Evolutionary conservation across 2,888 invertebrate species (phyloP).

Genomic region (Dascillus cervinus): DNA sequence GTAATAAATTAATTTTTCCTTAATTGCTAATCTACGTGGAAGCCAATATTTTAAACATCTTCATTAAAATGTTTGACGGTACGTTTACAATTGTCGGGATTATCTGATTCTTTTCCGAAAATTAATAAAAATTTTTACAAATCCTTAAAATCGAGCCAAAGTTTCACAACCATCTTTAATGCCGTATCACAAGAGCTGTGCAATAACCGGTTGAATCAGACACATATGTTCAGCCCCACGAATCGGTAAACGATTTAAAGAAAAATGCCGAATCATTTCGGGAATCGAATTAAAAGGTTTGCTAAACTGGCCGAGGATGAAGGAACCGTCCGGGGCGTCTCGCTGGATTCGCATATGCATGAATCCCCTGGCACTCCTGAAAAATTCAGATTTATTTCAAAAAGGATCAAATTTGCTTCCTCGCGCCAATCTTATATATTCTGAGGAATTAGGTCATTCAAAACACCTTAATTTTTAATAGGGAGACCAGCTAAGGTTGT

Average conservation of each 20-base stretch:
- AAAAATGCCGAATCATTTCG: slow-evolving; percentile 92
- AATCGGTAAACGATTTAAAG: slow-evolving; percentile 86
- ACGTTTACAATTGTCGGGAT: no score
- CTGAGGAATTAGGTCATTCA: no score
- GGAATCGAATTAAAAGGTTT: slow-evolving; percentile 89
- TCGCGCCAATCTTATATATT: no score
- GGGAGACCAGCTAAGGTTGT: no score
- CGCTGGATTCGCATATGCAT: slow-evolving; percentile 96
- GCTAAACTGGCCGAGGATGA: slow-evolving; percentile 86
- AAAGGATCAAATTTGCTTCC: no score
- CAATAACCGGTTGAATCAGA: slow-evolving; percentile 83
- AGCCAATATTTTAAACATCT: no score
- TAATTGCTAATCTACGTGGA: not conserved
- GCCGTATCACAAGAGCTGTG: slow-evolving; percentile 59
- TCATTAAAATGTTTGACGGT: no score
- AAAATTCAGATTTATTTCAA: no score
- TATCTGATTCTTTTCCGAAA: no score
- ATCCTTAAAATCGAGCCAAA: slow-evolving; percentile 1
- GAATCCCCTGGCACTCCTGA: slow-evolving; percentile 89
- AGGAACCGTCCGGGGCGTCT: slow-evolving; percentile 64
- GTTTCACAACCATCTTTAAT: slow-evolving; percentile 13
- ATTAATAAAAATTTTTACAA: not conserved
- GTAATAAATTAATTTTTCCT: no score
- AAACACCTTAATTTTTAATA: no score
- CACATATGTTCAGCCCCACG: slow-evolving; percentile 96